A percentile compares a stretch with the other conserved stretches of the same genome.
Evolutionary conservation across 2,113 vertebrate genomes (phyloP).

Genomic region (Centropristis striata): DNA sequence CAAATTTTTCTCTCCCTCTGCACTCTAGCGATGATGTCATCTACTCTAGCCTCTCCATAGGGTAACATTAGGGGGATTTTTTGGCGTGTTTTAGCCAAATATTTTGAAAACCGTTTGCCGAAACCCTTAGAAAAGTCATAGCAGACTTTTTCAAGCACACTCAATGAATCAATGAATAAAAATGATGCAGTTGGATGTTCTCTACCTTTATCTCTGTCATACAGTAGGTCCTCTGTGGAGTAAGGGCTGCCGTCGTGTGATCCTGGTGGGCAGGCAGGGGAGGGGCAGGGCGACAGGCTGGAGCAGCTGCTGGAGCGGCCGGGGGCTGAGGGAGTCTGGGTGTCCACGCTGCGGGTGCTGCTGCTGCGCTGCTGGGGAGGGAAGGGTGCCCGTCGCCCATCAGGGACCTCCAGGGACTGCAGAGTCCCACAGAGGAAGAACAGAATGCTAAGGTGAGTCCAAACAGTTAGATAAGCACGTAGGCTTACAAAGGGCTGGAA

Average conservation of each 20-base stretch:
- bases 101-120: too few relatives aligned
- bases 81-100: too few relatives aligned
- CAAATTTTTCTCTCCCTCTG: too few relatives aligned
- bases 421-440: not conserved
- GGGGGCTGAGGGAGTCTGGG: slow-evolving; percentile 93
- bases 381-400: slow-evolving; percentile 94
- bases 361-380: slow-evolving; percentile 95
- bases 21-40: too few relatives aligned
- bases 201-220: slow-evolving; percentile 97
- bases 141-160: too few relatives aligned
- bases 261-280: slow-evolving; percentile 92
- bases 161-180: not conserved
- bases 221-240: slow-evolving; percentile 94
- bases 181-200: not conserved
- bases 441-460: not conserved
- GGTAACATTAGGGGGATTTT: too few relatives aligned
- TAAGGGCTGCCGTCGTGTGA: slow-evolving; percentile 97
- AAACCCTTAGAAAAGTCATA: too few relatives aligned
- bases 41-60: too few relatives aligned
- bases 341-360: slow-evolving; percentile 92
- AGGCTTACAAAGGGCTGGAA: too few relatives aligned
- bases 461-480: not conserved
- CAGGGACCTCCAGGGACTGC: slow-evolving; percentile 95
- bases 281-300: slow-evolving; percentile 93
- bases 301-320: slow-evolving; percentile 92